A percentile compares a stretch with the other conserved stretches of the same genome.
Conservation (phyloP, 2,797 vertebrate species). For the Phrynocephalus forsythii region DNA sequence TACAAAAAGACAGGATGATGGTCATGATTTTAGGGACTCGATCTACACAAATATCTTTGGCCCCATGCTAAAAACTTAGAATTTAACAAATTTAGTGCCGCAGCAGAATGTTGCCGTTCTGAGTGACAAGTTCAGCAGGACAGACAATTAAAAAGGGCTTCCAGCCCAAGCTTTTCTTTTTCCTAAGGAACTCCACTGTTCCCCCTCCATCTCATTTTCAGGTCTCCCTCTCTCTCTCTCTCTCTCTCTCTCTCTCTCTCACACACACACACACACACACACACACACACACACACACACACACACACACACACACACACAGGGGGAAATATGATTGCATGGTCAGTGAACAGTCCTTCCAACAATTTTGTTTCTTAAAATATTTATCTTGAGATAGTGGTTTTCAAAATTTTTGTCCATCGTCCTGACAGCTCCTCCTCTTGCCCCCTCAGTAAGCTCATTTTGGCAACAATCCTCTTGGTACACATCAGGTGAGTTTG, state of each 20-base stretch:
- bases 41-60: neutral
- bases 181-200: neutral
- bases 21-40: neutral
- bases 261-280: no score
- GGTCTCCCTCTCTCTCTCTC: no score
- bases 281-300: no score
- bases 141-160: neutral
- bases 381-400: no score
- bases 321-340: no score
- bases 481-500: neutral
- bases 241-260: no score
- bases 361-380: no score
- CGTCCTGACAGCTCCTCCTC: neutral
- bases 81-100: neutral
- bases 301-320: no score
- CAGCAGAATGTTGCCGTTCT: neutral
- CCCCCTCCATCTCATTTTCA: neutral
- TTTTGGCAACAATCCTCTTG: neutral
- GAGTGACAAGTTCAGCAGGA: no score
- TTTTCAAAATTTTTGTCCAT: neutral
- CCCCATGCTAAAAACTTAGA: neutral
- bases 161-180: neutral
- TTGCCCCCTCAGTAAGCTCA: neutral
- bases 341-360: no score
- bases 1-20: neutral